Evolutionary conservation across 2,113 vertebrate species (phyloP), one percentile per base, ranked within the genome.

Genomic region (Xenopus borealis): DNA sequence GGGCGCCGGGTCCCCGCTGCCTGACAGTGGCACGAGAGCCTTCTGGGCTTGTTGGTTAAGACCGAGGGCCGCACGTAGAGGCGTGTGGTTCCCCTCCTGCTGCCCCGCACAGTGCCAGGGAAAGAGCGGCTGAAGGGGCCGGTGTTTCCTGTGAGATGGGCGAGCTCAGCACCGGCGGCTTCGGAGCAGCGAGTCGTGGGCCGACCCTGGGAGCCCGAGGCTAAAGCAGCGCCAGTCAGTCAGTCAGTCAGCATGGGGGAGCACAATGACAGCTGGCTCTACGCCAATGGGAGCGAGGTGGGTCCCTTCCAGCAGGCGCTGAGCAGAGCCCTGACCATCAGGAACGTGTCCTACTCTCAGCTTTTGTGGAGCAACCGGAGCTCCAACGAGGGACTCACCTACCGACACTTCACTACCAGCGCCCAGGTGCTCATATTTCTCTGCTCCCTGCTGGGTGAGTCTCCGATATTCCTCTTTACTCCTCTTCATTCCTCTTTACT

Each of bases 401-500:
- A 76, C 66, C 62, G 66, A 63, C 73, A 76, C 53, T 76, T 76
- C 50, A 76, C 73, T 66, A 76, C 59, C 61, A 63, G 58, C 73
- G 16, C 63, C 30, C 73, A 76, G 50, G 59, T 76, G 44, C 44
- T 76, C 19, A 76, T 76, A 55, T 76, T 76, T n/a, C 53, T 76
- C 14, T 66, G 73, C n/a, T 76, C 73, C 10, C 46, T 76, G n/a
- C 46, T 76, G 66, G 73, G 73, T 76, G 62, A 76, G 73, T 76
- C 33, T 12, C 47, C 1, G 6, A n/a, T n/a, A n/a, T n/a, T n/a
- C n/a, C n/a, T n/a, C n/a, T n/a, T n/a, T n/a, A n/a, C 33, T 9
- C 33, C 33, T 6, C 5, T 40, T n/a, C n/a, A n/a, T n/a, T n/a
- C n/a, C n/a, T n/a, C n/a, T n/a, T n/a, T n/a, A n/a, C n/a, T n/a